Evolutionary conservation across 2,888 invertebrate genomes (phyloP).

Genomic region (Norana najaformis): DNA sequence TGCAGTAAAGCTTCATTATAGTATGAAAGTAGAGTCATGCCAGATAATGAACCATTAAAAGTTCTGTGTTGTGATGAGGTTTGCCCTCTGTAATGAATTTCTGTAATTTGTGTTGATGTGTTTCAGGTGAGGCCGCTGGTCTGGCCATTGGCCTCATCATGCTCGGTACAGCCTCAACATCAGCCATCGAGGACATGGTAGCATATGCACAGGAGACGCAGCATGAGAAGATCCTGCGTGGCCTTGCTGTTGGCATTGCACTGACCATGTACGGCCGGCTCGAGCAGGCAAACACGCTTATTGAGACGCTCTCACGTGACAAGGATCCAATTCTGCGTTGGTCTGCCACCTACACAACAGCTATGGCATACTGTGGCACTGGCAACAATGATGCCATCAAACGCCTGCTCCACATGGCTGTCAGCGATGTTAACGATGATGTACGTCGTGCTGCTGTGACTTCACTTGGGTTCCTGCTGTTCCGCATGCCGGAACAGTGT

Average conservation of each 20-base stretch:
- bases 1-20: background rate
- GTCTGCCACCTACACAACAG: conserved; percentile 96
- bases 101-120: background rate
- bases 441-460: conserved; percentile 97
- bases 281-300: conserved; percentile 92
- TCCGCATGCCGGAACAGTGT: conserved; percentile 89
- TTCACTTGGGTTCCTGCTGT: conserved; percentile 94
- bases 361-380: conserved; percentile 97
- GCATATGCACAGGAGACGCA: conserved; percentile 93
- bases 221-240: conserved; percentile 96
- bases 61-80: background rate
- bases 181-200: conserved; percentile 61
- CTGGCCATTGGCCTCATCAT: conserved; percentile 99
- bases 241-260: conserved; percentile 92
- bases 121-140: conserved; percentile 83
- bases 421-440: conserved; percentile 96
- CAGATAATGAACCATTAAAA: background rate
- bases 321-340: conserved; percentile 92
- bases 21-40: background rate
- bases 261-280: conserved; percentile 94
- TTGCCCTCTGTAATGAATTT: background rate
- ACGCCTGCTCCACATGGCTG: conserved; percentile 90
- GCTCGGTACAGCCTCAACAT: conserved; percentile 81
- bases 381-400: conserved; percentile 95
- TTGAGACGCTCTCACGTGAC: conserved; percentile 84